These are phyloP conservation scores for Scaptomyza polygonia DNA, from an alignment of 2,888 invertebrate species.

Conservation along the genomic window DNA sequence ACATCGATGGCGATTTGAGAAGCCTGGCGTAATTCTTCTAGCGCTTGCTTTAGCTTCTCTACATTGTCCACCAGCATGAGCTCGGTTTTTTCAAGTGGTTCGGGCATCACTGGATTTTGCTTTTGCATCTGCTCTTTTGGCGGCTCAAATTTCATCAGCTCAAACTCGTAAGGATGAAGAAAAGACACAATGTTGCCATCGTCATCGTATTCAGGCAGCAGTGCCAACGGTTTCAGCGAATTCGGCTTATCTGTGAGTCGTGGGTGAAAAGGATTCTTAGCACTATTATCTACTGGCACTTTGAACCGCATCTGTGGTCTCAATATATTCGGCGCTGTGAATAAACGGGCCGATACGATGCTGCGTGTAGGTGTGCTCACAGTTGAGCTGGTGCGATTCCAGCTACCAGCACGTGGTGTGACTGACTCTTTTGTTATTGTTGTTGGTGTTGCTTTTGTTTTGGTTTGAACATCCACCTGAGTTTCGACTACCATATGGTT, in stretches of 20 bases:
- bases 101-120: conserved; percentile 83
- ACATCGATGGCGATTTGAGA: conserved; percentile 94
- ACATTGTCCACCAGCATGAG: conserved; percentile 89
- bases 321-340: conserved; percentile 89
- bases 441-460: conserved; percentile 5
- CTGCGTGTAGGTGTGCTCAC: conserved; percentile 32
- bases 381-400: conserved; percentile 85
- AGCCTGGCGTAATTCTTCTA: conserved; percentile 88
- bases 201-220: conserved; percentile 89
- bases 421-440: conserved; percentile 17
- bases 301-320: conserved; percentile 94
- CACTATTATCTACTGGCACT: conserved; percentile 92
- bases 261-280: conserved; percentile 91
- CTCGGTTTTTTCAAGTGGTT: conserved; percentile 87
- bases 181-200: conserved; percentile 88
- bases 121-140: conserved; percentile 85
- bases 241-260: conserved; percentile 94
- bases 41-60: conserved; percentile 87
- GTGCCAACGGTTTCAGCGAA: conserved; percentile 91
- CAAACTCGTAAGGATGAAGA: conserved; percentile 95
- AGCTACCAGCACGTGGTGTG: conserved; percentile 85
- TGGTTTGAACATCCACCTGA: conserved; percentile 55
- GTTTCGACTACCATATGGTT: conserved; percentile 85
- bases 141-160: conserved; percentile 90
- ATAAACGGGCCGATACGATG: conserved; percentile 83